A percentile compares a stretch with the other conserved stretches of the same genome.
These are phyloP conservation scores for Lasioglossum morio DNA, from an alignment of 2,888 invertebrate genomes.

Conservation along the genomic window DNA sequence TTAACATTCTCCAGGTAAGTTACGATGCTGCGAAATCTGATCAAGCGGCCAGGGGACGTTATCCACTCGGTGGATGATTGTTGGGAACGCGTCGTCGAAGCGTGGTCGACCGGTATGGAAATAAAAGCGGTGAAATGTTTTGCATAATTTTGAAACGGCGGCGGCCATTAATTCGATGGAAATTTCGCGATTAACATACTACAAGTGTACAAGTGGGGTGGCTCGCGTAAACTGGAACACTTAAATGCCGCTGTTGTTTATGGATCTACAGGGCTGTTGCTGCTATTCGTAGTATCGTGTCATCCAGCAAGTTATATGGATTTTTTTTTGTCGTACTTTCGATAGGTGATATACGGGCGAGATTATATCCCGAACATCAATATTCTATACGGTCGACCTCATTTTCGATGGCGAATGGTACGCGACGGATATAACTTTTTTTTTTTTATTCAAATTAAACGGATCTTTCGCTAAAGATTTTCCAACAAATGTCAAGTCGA, in stretches of 20 bases:
- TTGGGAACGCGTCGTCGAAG: neutral
- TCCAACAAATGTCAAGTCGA: too few species aligned
- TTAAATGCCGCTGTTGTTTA: neutral
- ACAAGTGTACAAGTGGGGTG: neutral
- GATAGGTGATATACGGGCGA: neutral
- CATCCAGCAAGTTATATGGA: slow-evolving; percentile 10
- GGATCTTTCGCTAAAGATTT: too few species aligned
- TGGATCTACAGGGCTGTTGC: neutral
- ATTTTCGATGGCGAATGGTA: neutral
- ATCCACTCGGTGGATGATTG: neutral
- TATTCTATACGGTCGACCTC: neutral
- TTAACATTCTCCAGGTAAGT: slow-evolving; percentile 1
- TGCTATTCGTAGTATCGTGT: neutral
- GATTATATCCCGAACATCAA: too few species aligned
- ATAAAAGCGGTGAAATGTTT: neutral
- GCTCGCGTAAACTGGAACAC: slow-evolving; percentile 2
- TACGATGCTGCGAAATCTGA: neutral
- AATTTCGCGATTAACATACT: neutral
- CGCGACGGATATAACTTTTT: too few species aligned
- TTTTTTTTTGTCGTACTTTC: too few species aligned
- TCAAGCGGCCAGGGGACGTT: neutral
- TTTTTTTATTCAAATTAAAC: too few species aligned
- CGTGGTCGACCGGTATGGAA: neutral
- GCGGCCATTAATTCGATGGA: neutral
- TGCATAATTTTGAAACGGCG: slow-evolving; percentile 5